A percentile compares a stretch with the other conserved stretches of the same genome.
phyloP scores from a whole-genome alignment of 2,888 invertebrate species.

The Yponomeuta cagnagella region DNA sequence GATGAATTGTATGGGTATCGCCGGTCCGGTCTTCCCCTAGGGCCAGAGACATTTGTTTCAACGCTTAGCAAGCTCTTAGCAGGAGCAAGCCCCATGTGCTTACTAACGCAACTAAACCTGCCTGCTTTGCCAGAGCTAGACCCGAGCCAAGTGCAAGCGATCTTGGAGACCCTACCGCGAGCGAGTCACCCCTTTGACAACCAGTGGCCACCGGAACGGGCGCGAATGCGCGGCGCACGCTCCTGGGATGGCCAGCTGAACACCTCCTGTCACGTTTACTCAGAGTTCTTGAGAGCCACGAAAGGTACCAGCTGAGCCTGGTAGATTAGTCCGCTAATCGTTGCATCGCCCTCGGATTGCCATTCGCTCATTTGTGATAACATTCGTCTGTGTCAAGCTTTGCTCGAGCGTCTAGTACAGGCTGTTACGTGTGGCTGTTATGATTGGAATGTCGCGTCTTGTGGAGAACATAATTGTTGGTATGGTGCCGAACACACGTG shows the following conservation, averaged over 20 bases:
- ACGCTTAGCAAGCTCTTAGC: too few species aligned
- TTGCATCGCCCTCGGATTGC: background rate
- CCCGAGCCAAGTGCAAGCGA: constrained; percentile 61
- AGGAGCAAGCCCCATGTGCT: constrained; percentile 25
- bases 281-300: constrained; percentile 56
- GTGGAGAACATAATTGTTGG: background rate
- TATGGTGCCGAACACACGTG: background rate
- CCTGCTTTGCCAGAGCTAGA: constrained; percentile 64
- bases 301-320: constrained; percentile 53
- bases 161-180: constrained; percentile 56
- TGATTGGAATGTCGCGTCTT: background rate
- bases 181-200: constrained; percentile 53
- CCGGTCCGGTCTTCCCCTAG: too few species aligned
- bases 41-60: too few species aligned
- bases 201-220: constrained; percentile 53
- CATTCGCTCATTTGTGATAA: constrained; percentile 19
- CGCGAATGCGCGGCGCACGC: constrained; percentile 37
- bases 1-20: too few species aligned
- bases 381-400: constrained; percentile 7
- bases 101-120: constrained; percentile 47
- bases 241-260: constrained; percentile 60
- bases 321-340: constrained; percentile 33
- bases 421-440: background rate
- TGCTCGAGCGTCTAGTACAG: background rate
- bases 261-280: constrained; percentile 44